A percentile compares a stretch with the other conserved stretches of the same genome.
These are phyloP conservation scores for Mesoclemmys tuberculata DNA, from an alignment of 2,113 vertebrate genomes.

Conservation along the genomic window DNA sequence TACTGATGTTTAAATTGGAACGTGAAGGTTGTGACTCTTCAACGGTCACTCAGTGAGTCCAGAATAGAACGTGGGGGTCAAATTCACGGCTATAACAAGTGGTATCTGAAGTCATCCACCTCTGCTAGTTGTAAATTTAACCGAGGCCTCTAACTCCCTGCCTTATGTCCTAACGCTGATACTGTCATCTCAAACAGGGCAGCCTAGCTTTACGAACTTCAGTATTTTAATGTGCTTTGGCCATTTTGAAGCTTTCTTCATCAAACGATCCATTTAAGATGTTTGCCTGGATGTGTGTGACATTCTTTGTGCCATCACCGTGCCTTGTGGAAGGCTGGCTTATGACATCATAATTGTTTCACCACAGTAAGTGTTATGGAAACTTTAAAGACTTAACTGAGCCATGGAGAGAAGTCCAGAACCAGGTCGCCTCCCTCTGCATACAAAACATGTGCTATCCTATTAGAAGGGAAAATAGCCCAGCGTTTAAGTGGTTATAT, in stretches of 20 bases:
- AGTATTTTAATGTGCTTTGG: not conserved
- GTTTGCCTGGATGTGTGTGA: not conserved
- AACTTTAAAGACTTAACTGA: rapidly evolving
- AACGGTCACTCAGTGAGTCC: rapidly evolving
- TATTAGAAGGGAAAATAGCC: not conserved
- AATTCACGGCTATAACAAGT: rapidly evolving
- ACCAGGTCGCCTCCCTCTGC: not conserved
- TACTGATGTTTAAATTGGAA: rapidly evolving
- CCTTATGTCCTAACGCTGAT: rapidly evolving
- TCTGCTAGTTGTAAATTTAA: not conserved
- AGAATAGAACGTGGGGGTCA: rapidly evolving
- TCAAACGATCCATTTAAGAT: not conserved
- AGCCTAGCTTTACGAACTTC: not conserved
- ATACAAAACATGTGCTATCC: not conserved
- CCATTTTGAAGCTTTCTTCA: not conserved
- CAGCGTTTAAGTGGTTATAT: rapidly evolving
- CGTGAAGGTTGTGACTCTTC: rapidly evolving
- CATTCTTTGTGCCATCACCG: not conserved
- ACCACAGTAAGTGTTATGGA: not conserved
- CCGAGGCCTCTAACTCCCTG: rapidly evolving
- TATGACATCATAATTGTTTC: slow-evolving; percentile 63
- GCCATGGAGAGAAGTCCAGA: not conserved
- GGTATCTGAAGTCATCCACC: rapidly evolving
- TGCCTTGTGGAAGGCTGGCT: not conserved
- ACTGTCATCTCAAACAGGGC: not conserved